Evolutionary conservation across 2,797 vertebrate genomes (phyloP), one percentile per base, ranked within the genome.

Genomic region (Hippocampus kuda): DNA sequence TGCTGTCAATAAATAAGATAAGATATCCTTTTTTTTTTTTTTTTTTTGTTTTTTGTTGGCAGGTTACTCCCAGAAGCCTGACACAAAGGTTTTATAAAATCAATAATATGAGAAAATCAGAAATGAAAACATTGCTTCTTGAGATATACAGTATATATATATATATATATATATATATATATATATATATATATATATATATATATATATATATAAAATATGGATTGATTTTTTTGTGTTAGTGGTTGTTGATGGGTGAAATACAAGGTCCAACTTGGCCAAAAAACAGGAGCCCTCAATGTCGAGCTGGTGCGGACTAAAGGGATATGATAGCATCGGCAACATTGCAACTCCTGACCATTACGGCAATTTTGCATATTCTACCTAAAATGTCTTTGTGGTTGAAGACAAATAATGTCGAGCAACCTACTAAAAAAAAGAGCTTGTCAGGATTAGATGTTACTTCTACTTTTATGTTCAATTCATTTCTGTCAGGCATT

Each of bases 401-500:
- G 34, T 64, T 64, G 22, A 42, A 22, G 4, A 30, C 57, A 27
- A 27, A 18, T 13, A 60, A 7, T 18, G 57, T 30, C 4, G 15
- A 22, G 34, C 60, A 62, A 3, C 27, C 20, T 22, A 20, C n/a
- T 42, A 34, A 30, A 42, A 42, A 42, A 42, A 62, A 10, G 20
- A 24, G 34, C 20, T 62, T 62, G 30, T 62, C 34, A 62, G 12
- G 10, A 18, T 16, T 20, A 9, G 16, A 18, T 18, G 7, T 51
- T 13, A 24, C 22, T 24, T 42, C 38, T 64, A 64, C 38, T 51
- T 26, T 27, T 49, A 10, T 51, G 27, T 51, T 51, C 18, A 65
- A 46, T n/a, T 74, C 63, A 59, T n/a, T 75, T 48, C 63, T 79
- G 74, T 79, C 49, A 80, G 9, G 54, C 44, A 65, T 77, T 76